phyloP scores from a whole-genome alignment of 2,113 vertebrate genomes.

The Turnix velox region DNA sequence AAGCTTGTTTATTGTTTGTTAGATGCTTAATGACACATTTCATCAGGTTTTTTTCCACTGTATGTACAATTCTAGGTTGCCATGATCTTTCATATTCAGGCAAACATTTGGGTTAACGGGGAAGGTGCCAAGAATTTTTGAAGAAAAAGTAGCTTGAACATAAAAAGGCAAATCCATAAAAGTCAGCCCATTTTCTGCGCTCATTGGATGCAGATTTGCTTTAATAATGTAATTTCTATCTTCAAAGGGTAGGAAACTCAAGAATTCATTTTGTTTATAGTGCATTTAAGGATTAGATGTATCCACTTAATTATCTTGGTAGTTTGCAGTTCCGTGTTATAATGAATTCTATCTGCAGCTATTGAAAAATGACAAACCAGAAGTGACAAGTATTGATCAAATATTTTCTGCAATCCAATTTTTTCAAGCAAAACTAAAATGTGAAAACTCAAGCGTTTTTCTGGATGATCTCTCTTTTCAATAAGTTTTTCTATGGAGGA shows the following conservation, averaged over 20 bases:
- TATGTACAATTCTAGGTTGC: not conserved
- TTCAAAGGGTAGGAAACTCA: not conserved
- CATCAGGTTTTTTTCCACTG: not conserved
- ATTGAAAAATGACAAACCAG: constrained; percentile 39
- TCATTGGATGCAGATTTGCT: constrained; percentile 9
- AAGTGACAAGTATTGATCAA: constrained; percentile 48
- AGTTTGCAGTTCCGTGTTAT: not conserved
- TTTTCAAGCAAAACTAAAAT: not conserved
- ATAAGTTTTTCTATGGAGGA: not conserved
- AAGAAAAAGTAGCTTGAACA: not conserved
- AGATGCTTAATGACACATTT: not conserved
- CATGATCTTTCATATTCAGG: not conserved
- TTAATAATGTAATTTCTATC: constrained; percentile 4
- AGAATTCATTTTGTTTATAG: constrained; percentile 18
- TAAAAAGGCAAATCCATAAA: not conserved
- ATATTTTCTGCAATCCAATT: constrained; percentile 28
- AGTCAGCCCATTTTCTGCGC: not conserved
- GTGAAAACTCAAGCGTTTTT: not conserved
- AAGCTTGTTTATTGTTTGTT: not conserved
- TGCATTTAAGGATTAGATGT: constrained; percentile 13
- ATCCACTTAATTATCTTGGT: constrained; percentile 21
- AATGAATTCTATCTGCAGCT: constrained; percentile 19
- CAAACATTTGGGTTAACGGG: not conserved
- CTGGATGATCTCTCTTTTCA: not conserved
- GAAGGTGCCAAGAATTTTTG: not conserved